Evolutionary conservation across 2,113 vertebrate genomes (phyloP).

Genomic region (Puffinus mauretanicus): DNA sequence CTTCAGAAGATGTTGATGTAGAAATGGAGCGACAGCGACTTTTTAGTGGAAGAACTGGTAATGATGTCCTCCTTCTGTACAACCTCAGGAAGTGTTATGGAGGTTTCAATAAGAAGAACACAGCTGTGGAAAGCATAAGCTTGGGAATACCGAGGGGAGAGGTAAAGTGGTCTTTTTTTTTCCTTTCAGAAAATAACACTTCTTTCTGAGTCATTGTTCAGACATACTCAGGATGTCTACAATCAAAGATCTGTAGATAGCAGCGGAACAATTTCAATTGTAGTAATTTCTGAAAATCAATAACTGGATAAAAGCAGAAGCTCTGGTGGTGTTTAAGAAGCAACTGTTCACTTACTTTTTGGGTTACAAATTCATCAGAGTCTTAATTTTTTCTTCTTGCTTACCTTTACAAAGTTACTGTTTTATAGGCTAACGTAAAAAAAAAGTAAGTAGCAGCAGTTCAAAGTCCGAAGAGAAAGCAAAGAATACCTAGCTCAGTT

Average conservation of each 20-base stretch:
- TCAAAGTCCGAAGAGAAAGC: not conserved
- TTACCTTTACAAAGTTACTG: not conserved
- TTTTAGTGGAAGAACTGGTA: slow-evolving; percentile 46
- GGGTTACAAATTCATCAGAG: not conserved
- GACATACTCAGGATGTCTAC: not conserved
- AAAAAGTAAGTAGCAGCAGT: not conserved
- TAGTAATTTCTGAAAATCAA: not conserved
- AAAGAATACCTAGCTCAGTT: not conserved
- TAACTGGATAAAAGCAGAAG: not conserved
- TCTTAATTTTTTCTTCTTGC: not conserved
- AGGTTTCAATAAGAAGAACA: slow-evolving; percentile 32
- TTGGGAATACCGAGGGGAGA: slow-evolving; percentile 74
- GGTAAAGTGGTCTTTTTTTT: slow-evolving; percentile 34
- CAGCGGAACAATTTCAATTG: not conserved
- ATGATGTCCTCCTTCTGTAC: slow-evolving; percentile 68
- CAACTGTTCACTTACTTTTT: not conserved
- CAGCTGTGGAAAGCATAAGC: slow-evolving; percentile 67
- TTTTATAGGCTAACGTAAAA: not conserved
- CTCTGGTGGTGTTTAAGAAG: not conserved
- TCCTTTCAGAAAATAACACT: not conserved
- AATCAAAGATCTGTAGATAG: not conserved
- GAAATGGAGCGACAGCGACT: slow-evolving; percentile 64
- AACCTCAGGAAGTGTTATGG: slow-evolving; percentile 69
- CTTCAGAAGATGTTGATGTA: slow-evolving; percentile 67
- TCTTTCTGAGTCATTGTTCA: not conserved